A percentile compares a stretch with the other conserved stretches of the same genome.
Conservation (phyloP, 2,113 vertebrate genomes). For the Leptobrachium leishanense region DNA sequence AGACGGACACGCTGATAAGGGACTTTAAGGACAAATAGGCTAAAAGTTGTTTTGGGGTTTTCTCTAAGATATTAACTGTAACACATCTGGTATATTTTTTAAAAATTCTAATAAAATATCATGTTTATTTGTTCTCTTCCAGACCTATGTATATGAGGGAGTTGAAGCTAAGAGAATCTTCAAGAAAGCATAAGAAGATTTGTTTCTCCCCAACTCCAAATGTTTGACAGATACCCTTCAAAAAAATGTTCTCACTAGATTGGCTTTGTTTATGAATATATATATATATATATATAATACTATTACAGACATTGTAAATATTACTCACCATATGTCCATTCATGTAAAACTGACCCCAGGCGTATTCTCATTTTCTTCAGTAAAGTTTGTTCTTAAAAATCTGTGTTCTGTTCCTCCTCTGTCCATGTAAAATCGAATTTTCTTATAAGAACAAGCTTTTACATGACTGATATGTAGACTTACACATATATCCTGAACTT, state of each 20-base stretch:
- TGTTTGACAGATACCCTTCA: not conserved
- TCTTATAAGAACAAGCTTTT: no score
- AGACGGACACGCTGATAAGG: no score
- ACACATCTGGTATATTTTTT: no score
- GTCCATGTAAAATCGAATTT: no score
- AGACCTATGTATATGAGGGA: constrained; percentile 88
- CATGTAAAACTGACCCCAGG: not conserved
- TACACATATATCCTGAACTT: no score
- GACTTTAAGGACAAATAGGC: no score
- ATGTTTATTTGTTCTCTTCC: constrained; percentile 52
- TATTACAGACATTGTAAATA: constrained; percentile 22
- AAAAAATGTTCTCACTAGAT: not conserved
- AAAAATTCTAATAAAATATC: no score
- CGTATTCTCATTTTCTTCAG: constrained; percentile 9
- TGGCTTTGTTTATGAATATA: not conserved
- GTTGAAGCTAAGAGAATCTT: constrained; percentile 89
- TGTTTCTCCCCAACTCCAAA: not conserved
- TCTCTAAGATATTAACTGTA: no score
- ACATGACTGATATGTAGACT: no score
- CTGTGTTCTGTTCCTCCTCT: not conserved
- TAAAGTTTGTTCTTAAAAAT: not conserved
- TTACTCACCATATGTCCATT: constrained; percentile 4
- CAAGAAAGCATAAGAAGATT: constrained; percentile 71
- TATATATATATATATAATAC: not conserved
- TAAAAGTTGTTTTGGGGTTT: no score